phyloP scores from a whole-genome alignment of 1,140 invertebrate species.

The Trachymyrmex cornetzi region DNA sequence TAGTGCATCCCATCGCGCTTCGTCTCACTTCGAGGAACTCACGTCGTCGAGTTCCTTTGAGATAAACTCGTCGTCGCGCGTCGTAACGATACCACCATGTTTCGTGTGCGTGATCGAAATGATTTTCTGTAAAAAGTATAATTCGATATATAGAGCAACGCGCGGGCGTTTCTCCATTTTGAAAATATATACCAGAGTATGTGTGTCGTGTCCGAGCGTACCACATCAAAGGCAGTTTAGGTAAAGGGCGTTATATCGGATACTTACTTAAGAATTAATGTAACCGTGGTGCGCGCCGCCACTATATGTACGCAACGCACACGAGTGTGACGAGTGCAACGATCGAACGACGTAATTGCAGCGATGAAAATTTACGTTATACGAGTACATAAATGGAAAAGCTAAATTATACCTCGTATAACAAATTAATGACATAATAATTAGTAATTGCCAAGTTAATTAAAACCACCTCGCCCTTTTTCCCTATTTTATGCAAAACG shows the following conservation, averaged over 20 bases:
- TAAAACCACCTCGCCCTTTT: slow-evolving; percentile 30
- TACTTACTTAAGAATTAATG: slow-evolving; percentile 53
- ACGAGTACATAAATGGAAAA: slow-evolving; percentile 3
- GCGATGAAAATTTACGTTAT: slow-evolving; percentile 37
- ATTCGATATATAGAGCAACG: background rate
- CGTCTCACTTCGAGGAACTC: slow-evolving; percentile 18
- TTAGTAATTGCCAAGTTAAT: slow-evolving; percentile 58
- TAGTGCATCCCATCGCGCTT: slow-evolving; percentile 3
- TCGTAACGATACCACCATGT: background rate
- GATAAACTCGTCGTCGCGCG: slow-evolving; percentile 8
- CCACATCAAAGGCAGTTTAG: slow-evolving; percentile 46
- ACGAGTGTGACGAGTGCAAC: slow-evolving; percentile 21
- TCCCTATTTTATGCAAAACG: slow-evolving; percentile 19
- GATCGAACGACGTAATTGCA: slow-evolving; percentile 45
- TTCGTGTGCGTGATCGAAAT: background rate
- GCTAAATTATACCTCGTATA: slow-evolving; percentile 42
- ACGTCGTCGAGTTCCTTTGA: slow-evolving; percentile 17
- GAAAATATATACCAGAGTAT: too few species aligned
- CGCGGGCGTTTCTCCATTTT: background rate
- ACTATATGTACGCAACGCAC: background rate
- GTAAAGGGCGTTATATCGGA: slow-evolving; percentile 49
- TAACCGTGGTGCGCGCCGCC: slow-evolving; percentile 19
- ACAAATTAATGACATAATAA: slow-evolving; percentile 55
- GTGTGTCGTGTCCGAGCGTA: background rate
- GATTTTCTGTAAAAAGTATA: background rate